A percentile compares a stretch with the other conserved stretches of the same genome.
phyloP scores from a whole-genome alignment of 2,113 vertebrate genomes.

The Anas platyrhynchos region DNA sequence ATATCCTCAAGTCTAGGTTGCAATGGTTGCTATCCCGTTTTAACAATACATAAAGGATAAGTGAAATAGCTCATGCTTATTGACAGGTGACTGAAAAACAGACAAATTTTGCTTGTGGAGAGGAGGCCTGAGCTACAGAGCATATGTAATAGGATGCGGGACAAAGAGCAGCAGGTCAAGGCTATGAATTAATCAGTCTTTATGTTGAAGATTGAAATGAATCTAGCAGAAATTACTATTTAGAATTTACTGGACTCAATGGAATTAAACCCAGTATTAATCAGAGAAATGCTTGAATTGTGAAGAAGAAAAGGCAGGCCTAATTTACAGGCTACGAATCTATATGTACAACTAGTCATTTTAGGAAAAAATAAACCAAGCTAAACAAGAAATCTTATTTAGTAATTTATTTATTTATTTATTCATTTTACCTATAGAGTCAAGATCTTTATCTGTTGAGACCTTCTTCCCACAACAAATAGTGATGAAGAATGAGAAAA shows the following conservation, averaged over 20 bases:
- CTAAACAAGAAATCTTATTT: neutral
- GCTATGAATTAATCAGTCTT: neutral
- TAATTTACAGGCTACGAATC: neutral
- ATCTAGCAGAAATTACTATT: neutral
- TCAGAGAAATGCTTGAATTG: neutral
- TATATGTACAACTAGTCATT: neutral
- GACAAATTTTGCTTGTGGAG: neutral
- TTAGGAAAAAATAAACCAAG: neutral
- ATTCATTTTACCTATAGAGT: neutral
- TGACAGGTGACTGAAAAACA: neutral
- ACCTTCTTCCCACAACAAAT: neutral
- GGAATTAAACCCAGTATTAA: neutral
- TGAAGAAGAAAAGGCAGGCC: neutral
- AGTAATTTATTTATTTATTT: neutral
- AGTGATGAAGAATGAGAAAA: neutral
- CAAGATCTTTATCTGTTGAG: neutral
- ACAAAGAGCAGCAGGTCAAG: neutral
- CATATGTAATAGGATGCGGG: neutral
- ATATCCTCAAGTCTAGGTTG: neutral
- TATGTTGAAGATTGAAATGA: neutral
- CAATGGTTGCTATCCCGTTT: neutral
- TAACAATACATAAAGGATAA: neutral
- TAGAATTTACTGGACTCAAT: neutral
- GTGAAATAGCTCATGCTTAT: neutral
- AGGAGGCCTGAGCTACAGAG: neutral